Base-by-base conservation (phyloP, 2,797 vertebrate genomes). In the Acrocephalus scirpaceus region DNA sequence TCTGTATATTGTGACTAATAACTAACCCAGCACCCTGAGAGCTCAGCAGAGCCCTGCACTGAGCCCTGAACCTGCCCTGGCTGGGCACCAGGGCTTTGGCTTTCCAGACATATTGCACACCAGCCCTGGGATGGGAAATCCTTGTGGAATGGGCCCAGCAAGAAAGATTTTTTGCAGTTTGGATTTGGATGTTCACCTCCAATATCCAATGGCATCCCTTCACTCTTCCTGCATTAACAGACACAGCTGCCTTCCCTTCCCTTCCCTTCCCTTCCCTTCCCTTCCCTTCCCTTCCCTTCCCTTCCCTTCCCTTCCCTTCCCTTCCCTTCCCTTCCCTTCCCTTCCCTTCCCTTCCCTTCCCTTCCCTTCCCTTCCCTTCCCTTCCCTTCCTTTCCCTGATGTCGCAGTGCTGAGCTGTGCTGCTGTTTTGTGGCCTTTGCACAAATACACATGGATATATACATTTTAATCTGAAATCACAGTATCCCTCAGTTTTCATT, bases 81-180 rank as follows among this genome's bases (percentile, higher is more conserved):
- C n/a, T 2, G 0, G 53, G 21, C 19, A 65, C 20, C 0, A 0
- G 4, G 38, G 7, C 38, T 95, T 58, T 1, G 11, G 9, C 36
- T 71, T 50, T 21, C 26, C 5, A 36, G 47, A 32, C 0, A 0
- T 3, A 4, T 38, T 1, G 6, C 0, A 1, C 36, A 53, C 27
- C 42, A 51, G 42, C 16, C 2, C 20, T 3, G 44, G 23, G 18
- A 8, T 58, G 27, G 76, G 61, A 74, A 94, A 71, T 1, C 0
- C 25, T 23, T 11, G 34, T 13, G 72, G 25, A 8, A 0, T 2
- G 2, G 48, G 25, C 10, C 14, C 19, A 19, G 51, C 17, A 56
- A 30, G 76, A 47, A 48, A 32, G 32, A 45, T 36, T 57, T 80
- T 60, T 34, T 40, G 13, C 22, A 51, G 20, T 66, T 82, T 82